These are phyloP conservation scores for Paelopatides confundens DNA, from an alignment of 53 echinoderm and acorn worm genomes.

Conservation along the genomic window DNA sequence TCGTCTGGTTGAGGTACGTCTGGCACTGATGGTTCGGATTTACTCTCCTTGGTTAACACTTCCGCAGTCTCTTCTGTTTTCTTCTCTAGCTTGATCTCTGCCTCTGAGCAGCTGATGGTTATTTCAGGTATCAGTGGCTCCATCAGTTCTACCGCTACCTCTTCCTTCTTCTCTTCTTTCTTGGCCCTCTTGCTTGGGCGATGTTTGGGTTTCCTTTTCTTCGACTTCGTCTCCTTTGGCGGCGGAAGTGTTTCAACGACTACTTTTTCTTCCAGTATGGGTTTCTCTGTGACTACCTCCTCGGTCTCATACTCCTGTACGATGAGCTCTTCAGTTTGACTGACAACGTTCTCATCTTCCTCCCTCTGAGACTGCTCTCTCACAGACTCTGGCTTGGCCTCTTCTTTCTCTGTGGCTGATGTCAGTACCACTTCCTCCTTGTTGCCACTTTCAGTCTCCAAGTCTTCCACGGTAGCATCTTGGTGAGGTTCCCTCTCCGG, in stretches of 20 bases:
- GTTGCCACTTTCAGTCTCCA: neutral
- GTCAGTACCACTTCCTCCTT: neutral
- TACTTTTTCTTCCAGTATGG: neutral
- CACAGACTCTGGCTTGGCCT: neutral
- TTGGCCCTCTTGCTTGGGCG: neutral
- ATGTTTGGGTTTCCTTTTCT: neutral
- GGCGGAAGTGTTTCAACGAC: neutral
- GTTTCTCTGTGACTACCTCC: slow-evolving; percentile 18
- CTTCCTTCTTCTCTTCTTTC: slow-evolving; percentile 43
- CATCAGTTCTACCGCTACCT: slow-evolving; percentile 43
- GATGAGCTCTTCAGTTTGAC: neutral
- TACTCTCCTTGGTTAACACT: neutral
- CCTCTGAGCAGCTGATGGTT: slow-evolving; percentile 8
- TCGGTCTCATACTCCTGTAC: slow-evolving; percentile 31
- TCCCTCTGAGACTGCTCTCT: neutral
- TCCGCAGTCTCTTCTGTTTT: neutral
- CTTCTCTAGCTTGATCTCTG: neutral
- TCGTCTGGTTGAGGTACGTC: neutral
- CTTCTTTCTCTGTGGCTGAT: neutral
- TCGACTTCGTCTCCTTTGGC: slow-evolving; percentile 33
- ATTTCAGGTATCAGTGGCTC: slow-evolving; percentile 25
- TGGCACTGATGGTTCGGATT: neutral
- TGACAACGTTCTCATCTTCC: neutral
- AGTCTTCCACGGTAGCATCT: neutral
- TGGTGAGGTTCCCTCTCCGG: neutral